These are phyloP conservation scores for Oncorhynchus mykiss DNA, from an alignment of 2,113 vertebrate species.

Conservation along the genomic window DNA sequence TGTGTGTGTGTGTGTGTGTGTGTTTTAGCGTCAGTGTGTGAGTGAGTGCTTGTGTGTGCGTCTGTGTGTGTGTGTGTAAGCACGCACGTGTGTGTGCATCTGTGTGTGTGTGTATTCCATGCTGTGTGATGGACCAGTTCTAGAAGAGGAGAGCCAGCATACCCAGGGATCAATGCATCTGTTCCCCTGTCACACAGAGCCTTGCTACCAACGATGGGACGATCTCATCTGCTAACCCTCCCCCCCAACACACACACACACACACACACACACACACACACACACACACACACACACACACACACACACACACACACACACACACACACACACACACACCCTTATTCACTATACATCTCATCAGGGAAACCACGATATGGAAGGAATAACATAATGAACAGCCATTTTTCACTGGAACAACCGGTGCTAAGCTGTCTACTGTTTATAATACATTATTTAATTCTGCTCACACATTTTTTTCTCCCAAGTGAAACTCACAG, in stretches of 20 bases:
- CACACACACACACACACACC: constrained; percentile 1
- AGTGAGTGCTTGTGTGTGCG: constrained; percentile 1
- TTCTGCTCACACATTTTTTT: neutral
- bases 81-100: neutral
- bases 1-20: constrained; percentile 6
- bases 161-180: constrained; percentile 28
- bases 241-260: neutral
- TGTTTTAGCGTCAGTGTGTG: neutral
- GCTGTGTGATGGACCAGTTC: constrained; percentile 22
- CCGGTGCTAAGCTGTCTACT: neutral
- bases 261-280: constrained; percentile 4
- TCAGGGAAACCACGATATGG: constrained; percentile 57
- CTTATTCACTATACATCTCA: constrained; percentile 35
- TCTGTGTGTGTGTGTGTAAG: constrained; percentile 11
- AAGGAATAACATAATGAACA: constrained; percentile 61
- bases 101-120: neutral
- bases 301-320: constrained; percentile 9
- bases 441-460: constrained; percentile 5
- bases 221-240: constrained; percentile 6
- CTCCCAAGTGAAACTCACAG: constrained; percentile 7
- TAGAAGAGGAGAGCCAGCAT: constrained; percentile 26
- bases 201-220: neutral
- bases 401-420: constrained; percentile 66
- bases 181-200: constrained; percentile 18
- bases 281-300: constrained; percentile 14